Evolutionary conservation across 1,140 invertebrate genomes (phyloP), one percentile per base, ranked within the genome.

Genomic region (Apis cerana): DNA sequence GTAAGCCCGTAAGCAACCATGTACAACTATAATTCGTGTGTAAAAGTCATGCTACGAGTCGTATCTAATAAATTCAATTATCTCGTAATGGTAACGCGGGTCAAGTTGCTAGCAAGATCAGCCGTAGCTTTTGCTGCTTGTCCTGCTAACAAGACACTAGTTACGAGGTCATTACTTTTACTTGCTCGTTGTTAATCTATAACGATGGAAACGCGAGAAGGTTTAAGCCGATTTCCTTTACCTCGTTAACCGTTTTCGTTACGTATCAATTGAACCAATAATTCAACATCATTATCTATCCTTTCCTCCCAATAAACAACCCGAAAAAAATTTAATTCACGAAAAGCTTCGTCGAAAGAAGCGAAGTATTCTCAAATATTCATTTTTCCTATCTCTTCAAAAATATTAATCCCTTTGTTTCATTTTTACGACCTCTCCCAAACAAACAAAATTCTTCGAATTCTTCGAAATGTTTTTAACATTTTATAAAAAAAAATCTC

Each of bases 61-160:
- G 75, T 81, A 78, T 79, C 85, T 89, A 90, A 90, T 90, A 90
- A 90, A 90, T 88, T 89, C 88, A 89, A 90, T 90, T 90, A 90
- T 84, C 85, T 83, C 82, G 82, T 82, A 71, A 77, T 74, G 13
- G 84, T 71, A 78, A 79, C 88, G 59, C 67, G 76, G 88, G 87
- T 90, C 89, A 85, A 89, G 88, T 90, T 89, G 79, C 87, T 64
- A 75, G 65, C 69, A 83, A 83, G 82, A 87, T 82, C 89, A 80
- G 75, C 87, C 61, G 70, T 76, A 85, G 80, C 84, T 89, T 79
- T 70, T 82, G 80, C 84, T 78, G 89, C 82, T 71, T 88, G 82
- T 89, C 89, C 71, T 72, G 82, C 87, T 90, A 90, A 90, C 88
- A 89, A 90, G 88, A 84, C 84, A 78, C 86, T 88, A 88, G 89